Evolutionary conservation across 2,888 invertebrate genomes (phyloP).

Genomic region (Drosophila fungiperda): DNA sequence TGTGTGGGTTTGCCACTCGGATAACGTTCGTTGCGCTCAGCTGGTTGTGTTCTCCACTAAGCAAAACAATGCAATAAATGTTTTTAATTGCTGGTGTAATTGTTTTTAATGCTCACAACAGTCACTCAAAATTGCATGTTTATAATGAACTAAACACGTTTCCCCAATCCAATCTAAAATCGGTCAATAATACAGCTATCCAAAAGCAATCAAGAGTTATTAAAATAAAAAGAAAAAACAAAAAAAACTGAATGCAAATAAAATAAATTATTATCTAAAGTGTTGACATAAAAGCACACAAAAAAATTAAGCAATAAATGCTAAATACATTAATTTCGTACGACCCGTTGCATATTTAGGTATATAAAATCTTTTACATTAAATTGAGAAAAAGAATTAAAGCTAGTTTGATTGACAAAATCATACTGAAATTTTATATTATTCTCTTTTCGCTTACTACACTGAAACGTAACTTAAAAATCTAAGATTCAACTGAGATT

Average conservation of each 20-base stretch:
- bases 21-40: constrained; percentile 15
- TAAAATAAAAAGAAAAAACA: constrained; percentile 3
- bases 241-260: constrained; percentile 8
- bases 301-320: constrained; percentile 11
- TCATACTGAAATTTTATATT: background rate
- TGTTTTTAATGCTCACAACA: constrained; percentile 52
- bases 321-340: constrained; percentile 17
- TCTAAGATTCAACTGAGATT: background rate
- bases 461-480: background rate
- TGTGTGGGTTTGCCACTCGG: constrained; percentile 48
- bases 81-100: constrained; percentile 54
- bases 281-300: constrained; percentile 38
- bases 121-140: constrained; percentile 40
- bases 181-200: constrained; percentile 34
- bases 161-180: constrained; percentile 8
- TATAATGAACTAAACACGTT: constrained; percentile 54
- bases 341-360: background rate
- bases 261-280: constrained; percentile 40
- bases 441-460: background rate
- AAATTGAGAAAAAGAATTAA: background rate
- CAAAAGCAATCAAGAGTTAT: background rate
- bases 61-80: constrained; percentile 54
- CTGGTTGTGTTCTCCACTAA: constrained; percentile 25
- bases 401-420: background rate
- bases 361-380: background rate